A percentile compares a stretch with the other conserved stretches of the same genome.
These are phyloP conservation scores for Aphaenogaster rudis DNA, from an alignment of 1,140 invertebrate genomes.

Conservation along the genomic window DNA sequence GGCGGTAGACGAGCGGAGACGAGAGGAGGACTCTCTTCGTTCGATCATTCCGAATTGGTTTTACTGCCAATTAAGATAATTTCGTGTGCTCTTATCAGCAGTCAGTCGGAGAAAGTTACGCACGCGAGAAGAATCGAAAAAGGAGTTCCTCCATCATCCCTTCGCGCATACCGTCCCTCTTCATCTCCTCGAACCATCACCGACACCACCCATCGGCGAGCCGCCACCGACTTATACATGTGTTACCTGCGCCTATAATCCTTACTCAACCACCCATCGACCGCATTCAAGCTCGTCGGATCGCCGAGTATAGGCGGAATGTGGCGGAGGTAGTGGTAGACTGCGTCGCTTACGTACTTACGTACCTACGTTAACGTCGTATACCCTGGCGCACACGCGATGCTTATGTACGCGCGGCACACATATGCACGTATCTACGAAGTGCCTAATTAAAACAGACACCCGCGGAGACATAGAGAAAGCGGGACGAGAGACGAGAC, in stretches of 20 bases:
- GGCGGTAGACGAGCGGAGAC: conserved; percentile 62
- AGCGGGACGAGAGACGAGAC: conserved; percentile 62
- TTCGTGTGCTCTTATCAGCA: conserved; percentile 80
- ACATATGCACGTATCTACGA: conserved; percentile 78
- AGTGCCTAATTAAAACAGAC: conserved; percentile 87
- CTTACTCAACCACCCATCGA: conserved; percentile 86
- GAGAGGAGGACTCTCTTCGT: conserved; percentile 63
- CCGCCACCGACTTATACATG: conserved; percentile 71
- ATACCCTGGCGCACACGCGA: conserved; percentile 41
- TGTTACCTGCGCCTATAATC: conserved; percentile 84
- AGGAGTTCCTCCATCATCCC: conserved; percentile 61
- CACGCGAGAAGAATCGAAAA: conserved; percentile 75
- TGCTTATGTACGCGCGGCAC: conserved; percentile 18
- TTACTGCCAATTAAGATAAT: conserved; percentile 84
- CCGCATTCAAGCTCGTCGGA: conserved; percentile 82
- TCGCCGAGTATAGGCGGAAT: conserved; percentile 82
- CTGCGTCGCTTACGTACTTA: conserved; percentile 70
- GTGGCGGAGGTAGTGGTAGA: conserved; percentile 64
- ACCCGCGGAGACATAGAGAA: conserved; percentile 80
- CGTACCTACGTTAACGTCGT: conserved; percentile 72
- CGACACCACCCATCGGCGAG: conserved; percentile 67
- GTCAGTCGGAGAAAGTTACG: conserved; percentile 72
- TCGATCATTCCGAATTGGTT: conserved; percentile 74
- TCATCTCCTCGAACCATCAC: conserved; percentile 72
- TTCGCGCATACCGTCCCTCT: conserved; percentile 30